Evolutionary conservation across 35 echinoderm and acorn worm genomes (phyloP), one percentile per base, ranked within the genome.

Genomic region (Hemicentrotus pulcherrimus): DNA sequence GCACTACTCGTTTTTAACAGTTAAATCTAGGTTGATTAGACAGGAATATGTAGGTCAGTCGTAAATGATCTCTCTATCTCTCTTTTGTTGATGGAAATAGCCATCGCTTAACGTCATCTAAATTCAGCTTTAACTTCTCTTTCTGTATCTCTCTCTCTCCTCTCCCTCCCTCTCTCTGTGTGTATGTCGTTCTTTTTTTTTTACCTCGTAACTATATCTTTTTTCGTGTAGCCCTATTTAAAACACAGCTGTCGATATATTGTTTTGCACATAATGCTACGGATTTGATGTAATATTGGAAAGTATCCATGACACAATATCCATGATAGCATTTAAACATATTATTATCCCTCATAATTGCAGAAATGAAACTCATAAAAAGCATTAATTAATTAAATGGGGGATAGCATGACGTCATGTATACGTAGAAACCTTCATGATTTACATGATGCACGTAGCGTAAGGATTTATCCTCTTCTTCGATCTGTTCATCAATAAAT

Each of bases 21-120:
- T 33, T 11, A 90, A 45, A 90, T 90, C 12, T 90, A 47, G 88
- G 88, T 90, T 90, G 88, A 90, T 90, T 90, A 90, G 88, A 45
- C 88, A 90, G 65, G 28, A 78, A 13, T 90, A 90, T 90, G 24
- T 90, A 90, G 88, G 88, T 90, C 88, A 41, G 31, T 32, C 88
- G 32, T 90, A n/a, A 7, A 41, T 35, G 88, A 45, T 46, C 32
- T 90, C 24, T 46, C 52, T 16, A 59, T 16, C 16, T 16, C 31
- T 45, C 88, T 32, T 33, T 32, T 90, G 31, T 90, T 45, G 31
- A 47, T 45, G 88, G 28, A n/a, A 28, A 78, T 78, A n/a, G 65
- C 65, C 65, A 78, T n/a, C 28, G 65, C 65, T 78, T 28, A 78
- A 78, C 65, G 28, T n/a, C 65, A n/a, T 28, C 65, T 28, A 78